These are phyloP conservation scores for Chloromyia formosa DNA, from an alignment of 2,888 invertebrate genomes.

Conservation along the genomic window DNA sequence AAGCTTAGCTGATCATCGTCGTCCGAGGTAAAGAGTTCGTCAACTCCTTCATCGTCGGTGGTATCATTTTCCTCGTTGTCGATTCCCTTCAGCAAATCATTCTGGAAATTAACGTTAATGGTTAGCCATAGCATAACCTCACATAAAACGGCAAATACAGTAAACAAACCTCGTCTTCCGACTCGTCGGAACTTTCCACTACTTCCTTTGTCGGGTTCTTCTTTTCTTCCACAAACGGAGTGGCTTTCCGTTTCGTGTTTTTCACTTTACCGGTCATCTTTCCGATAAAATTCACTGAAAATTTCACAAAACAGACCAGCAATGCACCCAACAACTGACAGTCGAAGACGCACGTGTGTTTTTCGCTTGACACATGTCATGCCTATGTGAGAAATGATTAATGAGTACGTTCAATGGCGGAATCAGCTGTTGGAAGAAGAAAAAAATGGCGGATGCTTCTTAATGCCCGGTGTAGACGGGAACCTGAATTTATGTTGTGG, in stretches of 20 bases:
- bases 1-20: slow-evolving; percentile 64
- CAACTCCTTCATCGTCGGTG: slow-evolving; percentile 63
- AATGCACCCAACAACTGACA: background rate
- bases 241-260: slow-evolving; percentile 44
- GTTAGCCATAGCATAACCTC: background rate
- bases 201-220: slow-evolving; percentile 25
- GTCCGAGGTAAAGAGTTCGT: slow-evolving; percentile 58
- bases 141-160: background rate
- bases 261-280: slow-evolving; percentile 31
- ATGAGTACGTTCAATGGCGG: background rate
- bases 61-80: slow-evolving; percentile 63
- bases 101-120: slow-evolving; percentile 43
- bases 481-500: too few relatives aligned
- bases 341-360: background rate
- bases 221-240: slow-evolving; percentile 48
- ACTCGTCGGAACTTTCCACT: slow-evolving; percentile 36
- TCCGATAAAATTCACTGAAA: background rate
- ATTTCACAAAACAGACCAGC: background rate
- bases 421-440: too few relatives aligned
- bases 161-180: slow-evolving; percentile 45
- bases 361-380: background rate
- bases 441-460: too few relatives aligned
- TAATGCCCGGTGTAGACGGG: too few relatives aligned
- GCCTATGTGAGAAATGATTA: background rate
- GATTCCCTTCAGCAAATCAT: slow-evolving; percentile 58